Conservation (phyloP, 2,113 vertebrate species). For the Gymnobelideus leadbeateri region DNA sequence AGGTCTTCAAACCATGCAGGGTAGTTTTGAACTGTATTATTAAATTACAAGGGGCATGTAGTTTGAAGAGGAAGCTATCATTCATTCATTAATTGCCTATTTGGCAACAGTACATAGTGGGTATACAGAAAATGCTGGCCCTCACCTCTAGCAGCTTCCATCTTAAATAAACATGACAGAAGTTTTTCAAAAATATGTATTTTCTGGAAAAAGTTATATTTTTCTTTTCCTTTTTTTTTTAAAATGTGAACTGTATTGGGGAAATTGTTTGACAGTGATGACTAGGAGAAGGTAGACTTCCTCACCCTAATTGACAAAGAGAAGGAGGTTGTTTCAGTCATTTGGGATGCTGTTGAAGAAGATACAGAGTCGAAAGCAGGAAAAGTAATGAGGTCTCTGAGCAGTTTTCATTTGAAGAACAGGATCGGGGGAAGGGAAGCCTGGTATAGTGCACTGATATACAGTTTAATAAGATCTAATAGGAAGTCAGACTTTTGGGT, state of each 20-base stretch:
- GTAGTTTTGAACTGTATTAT: background rate
- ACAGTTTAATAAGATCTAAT: constrained; percentile 33
- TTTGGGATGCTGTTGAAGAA: background rate
- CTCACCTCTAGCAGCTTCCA: background rate
- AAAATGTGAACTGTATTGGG: constrained; percentile 45
- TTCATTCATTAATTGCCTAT: background rate
- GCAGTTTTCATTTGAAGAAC: constrained; percentile 46
- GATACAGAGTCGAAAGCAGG: constrained; percentile 44
- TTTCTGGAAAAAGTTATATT: background rate
- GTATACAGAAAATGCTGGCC: background rate
- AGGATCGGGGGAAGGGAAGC: background rate
- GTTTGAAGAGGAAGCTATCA: background rate
- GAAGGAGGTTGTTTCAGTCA: background rate
- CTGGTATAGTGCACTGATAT: constrained; percentile 15
- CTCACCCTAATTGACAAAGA: constrained; percentile 21
- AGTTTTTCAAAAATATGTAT: background rate
- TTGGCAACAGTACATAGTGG: background rate
- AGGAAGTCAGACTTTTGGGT: constrained; percentile 29
- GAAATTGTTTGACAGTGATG: constrained; percentile 23
- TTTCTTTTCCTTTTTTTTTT: background rate
- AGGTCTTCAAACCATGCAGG: background rate
- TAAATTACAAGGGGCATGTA: background rate
- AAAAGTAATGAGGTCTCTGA: constrained; percentile 58
- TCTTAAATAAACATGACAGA: background rate
- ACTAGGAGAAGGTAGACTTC: constrained; percentile 20